phyloP scores from a whole-genome alignment of 2,797 vertebrate species.

The Neolamprologus multifasciatus region DNA sequence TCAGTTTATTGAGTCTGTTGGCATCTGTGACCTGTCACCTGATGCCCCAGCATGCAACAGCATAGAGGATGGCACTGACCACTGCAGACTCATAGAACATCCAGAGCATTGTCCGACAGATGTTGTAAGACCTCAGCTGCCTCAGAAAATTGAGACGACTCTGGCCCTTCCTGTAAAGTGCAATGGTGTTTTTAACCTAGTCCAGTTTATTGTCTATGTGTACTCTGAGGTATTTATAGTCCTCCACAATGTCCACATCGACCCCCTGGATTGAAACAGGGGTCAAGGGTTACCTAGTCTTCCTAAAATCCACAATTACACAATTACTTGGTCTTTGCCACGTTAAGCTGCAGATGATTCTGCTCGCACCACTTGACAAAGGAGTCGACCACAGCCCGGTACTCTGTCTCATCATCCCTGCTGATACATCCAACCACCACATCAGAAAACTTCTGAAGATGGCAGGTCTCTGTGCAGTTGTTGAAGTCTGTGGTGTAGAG shows the following conservation, averaged over 20 bases:
- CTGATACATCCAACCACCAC: no score
- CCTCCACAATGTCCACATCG: neutral
- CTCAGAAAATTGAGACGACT: neutral
- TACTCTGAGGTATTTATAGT: neutral
- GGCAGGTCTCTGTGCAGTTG: neutral
- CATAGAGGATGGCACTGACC: neutral
- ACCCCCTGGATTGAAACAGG: neutral
- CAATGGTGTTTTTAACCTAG: rapidly evolving
- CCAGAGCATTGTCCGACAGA: neutral
- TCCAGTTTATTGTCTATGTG: neutral
- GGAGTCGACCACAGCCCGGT: no score
- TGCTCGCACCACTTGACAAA: no score
- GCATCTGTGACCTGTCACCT: rapidly evolving
- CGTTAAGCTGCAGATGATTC: rapidly evolving
- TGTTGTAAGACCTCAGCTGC: no score
- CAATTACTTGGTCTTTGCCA: neutral
- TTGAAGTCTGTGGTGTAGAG: neutral
- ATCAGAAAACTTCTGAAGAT: no score
- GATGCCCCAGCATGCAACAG: neutral
- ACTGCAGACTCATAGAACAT: no score
- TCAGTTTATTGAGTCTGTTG: neutral
- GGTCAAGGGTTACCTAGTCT: neutral
- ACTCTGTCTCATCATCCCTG: no score
- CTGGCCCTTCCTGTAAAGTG: neutral
- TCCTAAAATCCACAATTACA: rapidly evolving